Percentiles rank a stretch among this genome's conserved stretches.
These are phyloP conservation scores for Neoitamus cyanurus DNA, from an alignment of 2,888 invertebrate species.

Conservation along the genomic window DNA sequence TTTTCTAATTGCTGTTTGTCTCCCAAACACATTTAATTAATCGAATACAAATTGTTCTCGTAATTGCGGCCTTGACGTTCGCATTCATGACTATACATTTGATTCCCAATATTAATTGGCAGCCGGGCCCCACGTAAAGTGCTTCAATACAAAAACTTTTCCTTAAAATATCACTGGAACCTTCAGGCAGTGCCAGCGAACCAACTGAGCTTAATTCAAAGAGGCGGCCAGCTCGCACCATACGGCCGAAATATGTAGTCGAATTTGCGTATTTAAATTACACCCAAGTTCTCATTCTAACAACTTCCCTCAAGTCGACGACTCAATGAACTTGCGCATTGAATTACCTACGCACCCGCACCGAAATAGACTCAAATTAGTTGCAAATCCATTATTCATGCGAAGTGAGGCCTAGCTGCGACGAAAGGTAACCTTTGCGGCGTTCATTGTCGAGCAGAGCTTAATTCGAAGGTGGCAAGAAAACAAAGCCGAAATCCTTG, in stretches of 20 bases:
- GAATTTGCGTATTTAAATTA: not conserved
- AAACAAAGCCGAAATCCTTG: not conserved
- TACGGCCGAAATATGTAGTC: not conserved
- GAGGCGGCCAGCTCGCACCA: not conserved
- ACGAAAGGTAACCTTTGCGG: not conserved
- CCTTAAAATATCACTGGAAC: not conserved
- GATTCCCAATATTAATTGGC: not conserved
- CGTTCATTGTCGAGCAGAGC: not conserved
- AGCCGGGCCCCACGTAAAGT: not conserved
- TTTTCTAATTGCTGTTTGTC: not conserved
- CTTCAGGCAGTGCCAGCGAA: not conserved
- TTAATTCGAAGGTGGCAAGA: not conserved
- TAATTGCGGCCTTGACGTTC: not conserved
- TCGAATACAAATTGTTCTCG: not conserved
- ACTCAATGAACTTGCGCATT: conserved; percentile 1
- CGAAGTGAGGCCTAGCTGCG: not conserved
- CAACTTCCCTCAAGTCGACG: not conserved
- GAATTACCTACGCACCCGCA: not conserved
- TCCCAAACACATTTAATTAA: not conserved
- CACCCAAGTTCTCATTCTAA: not conserved
- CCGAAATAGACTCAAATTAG: not conserved
- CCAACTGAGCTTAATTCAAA: not conserved
- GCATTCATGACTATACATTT: not conserved
- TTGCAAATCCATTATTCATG: not conserved
- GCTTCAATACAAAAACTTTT: not conserved